These are phyloP conservation scores for Netelia inedita DNA, from an alignment of 2,888 invertebrate species.

Conservation along the genomic window DNA sequence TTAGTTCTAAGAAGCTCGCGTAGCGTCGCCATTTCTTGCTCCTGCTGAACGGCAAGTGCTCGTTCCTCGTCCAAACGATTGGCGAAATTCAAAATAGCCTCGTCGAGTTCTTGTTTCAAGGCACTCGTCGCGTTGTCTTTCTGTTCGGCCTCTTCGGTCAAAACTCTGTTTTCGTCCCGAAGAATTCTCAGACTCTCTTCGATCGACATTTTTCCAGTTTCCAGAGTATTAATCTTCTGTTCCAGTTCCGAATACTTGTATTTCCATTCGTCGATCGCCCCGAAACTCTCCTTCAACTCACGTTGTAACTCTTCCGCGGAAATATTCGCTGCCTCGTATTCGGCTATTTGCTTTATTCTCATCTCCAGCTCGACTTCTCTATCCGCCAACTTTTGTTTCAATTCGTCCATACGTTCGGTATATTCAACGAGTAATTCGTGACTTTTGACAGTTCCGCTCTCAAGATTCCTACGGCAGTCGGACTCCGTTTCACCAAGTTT, in stretches of 20 bases:
- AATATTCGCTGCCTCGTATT: constrained; percentile 66
- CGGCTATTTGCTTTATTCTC: constrained; percentile 84
- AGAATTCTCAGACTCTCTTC: constrained; percentile 85
- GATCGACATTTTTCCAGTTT: constrained; percentile 86
- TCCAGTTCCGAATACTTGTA: constrained; percentile 78
- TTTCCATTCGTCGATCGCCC: constrained; percentile 79
- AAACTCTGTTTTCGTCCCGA: constrained; percentile 84
- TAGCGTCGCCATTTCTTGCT: constrained; percentile 71
- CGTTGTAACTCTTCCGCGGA: constrained; percentile 70
- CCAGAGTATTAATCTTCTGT: constrained; percentile 77
- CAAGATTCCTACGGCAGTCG: constrained; percentile 67
- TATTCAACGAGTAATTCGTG: constrained; percentile 88
- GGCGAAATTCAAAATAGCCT: constrained; percentile 85
- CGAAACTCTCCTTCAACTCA: constrained; percentile 77
- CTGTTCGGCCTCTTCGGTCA: constrained; percentile 73
- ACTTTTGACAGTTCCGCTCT: constrained; percentile 84
- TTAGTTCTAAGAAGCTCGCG: constrained; percentile 84
- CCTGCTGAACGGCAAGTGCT: constrained; percentile 69
- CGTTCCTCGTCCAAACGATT: constrained; percentile 74
- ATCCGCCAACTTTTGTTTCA: constrained; percentile 87
- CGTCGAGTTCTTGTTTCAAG: constrained; percentile 85
- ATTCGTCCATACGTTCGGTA: constrained; percentile 86
- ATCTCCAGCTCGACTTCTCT: constrained; percentile 78
- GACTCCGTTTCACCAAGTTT: constrained; percentile 69
- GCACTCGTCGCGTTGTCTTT: constrained; percentile 72